Evolutionary conservation across 1,140 invertebrate species (phyloP), one percentile per base, ranked within the genome.

Genomic region (Rhyacophila brunnea): DNA sequence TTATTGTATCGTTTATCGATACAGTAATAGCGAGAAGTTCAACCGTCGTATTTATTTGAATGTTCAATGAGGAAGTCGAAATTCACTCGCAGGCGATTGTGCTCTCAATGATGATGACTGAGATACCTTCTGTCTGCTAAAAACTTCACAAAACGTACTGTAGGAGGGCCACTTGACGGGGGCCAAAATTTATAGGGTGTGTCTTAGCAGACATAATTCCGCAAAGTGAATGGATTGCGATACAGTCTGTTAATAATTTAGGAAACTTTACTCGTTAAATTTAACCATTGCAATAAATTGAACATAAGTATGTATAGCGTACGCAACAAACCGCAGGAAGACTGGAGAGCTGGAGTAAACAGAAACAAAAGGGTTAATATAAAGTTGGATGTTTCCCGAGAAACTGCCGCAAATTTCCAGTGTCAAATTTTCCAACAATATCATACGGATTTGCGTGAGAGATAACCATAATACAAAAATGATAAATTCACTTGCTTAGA

Each of bases 201-300:
- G 23, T 28, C 23, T 28, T 28, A 28, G 23, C 9, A 28, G 23
- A 28, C 23, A 28, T 28, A 28, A 28, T 28, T 28, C 23, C 23
- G 23, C 9, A 28, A 28, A 28, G 23, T 28, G 23, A 28, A 28
- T 28, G 38, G 38, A 40, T 40, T n/a, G 38, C 38, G 38, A 40
- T 40, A 40, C 38, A 15, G 15, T 15, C 38, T 40, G n/a, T 40
- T 40, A 40, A 40, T 40, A 40, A 40, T 40, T 40, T 40, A 40
- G 38, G 4, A 15, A 40, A 40, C 38, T 40, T 40, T 40, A 40
- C 38, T 40, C 38, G 38, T 40, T 40, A 40, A 40, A 15, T 40
- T 40, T 40, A 40, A 40, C 38, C 38, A 40, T 40, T n/a, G 38
- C 38, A 40, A 40, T 40, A 40, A 40, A 40, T 40, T 15, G 38